Base-by-base conservation (phyloP, 2,888 invertebrate species). In the Linyphia triangularis region DNA sequence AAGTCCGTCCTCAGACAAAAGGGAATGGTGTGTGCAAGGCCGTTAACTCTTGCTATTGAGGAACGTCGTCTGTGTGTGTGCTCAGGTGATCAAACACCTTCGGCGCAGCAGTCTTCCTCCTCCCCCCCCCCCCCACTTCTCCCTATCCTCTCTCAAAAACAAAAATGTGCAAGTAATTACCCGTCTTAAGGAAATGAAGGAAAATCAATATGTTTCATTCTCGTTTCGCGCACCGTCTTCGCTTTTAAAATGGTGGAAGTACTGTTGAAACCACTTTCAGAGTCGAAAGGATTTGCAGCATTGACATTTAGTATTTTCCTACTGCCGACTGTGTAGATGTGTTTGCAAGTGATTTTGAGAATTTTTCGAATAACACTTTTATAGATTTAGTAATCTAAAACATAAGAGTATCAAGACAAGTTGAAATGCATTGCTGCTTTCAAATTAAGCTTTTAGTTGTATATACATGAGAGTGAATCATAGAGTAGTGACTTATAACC, bases 121-220 rank as follows among this genome's bases (percentile, higher is more conserved):
- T 16, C 69, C 24, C 57, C 28, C 61, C 61, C 79, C 40, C 63
- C 73, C 33, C 19, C 65, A 43, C 75, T n/a, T n/a, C n/a, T n/a
- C n/a, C n/a, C n/a, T n/a, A n/a, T n/a, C n/a, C n/a, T n/a, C n/a
- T n/a, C n/a, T n/a, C 30, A 37, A 85, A 85, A 86, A 86, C 79
- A 86, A 86, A 81, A 86, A 84, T 75, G 40, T 51, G 67, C 61
- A 67, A 86, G 85, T 86, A 81, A 86, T 86, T 86, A 86, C 79
- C 85, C 63, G 85, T 81, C 85, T 86, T 86, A 84, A 81, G 85
- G 79, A 79, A 86, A 79, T 86, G 85, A 86, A 79, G 61, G 79
- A 24, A 79, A 86, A 86, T 86, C 85, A 79, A 86, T 86, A 79
- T 72, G 51, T 24, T 40, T 63, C 73, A 24, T 57, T 43, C 69